Base-by-base conservation (phyloP, 2,888 invertebrate genomes). In the Aquatica leii region DNA sequence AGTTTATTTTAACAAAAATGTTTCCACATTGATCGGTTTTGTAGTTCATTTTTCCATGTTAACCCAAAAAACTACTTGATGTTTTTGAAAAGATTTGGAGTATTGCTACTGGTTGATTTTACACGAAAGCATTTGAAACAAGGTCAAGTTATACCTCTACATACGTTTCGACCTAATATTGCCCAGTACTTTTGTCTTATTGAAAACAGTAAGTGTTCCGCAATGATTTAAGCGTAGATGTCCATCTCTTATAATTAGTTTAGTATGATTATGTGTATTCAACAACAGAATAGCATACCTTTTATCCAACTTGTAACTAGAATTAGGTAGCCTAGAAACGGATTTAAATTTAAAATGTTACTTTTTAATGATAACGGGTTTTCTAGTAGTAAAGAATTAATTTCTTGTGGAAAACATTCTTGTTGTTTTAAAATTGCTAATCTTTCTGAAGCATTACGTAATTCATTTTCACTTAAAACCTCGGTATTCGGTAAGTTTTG, bases 31-130 rank as follows among this genome's bases (percentile, higher is more conserved):
- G n/a, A n/a, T 9, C 68, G 37, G 12, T 41, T 53, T 49, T 76
- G 75, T 0, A 78, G 65, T 6, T 68, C 51, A 5, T 55, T 49
- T 3, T 50, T 51, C 75, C 70, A 75, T 11, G 71, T 51, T 2
- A 51, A 63, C 74, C 73, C 74, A 57, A 74, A 73, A 57, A 72
- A 66, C 48, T 24, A 66, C 57, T 43, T 74, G 73, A 2, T 74
- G 5, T 1, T 56, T 48, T 52, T 78, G 72, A 66, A 66, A 76
- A 11, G 69, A 50, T 1, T 70, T 8, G 62, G 8, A 24, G 41
- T 59, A 20, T 51, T 17, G 9, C 8, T 6, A 8, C 37, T 20
- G 14, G 52, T 59, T 5, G 70, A 65, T 12, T 67, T 67, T 12
- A 43, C 54, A 34, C 43, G 59, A 43, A 59, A 67, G 53, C 67